phyloP scores from a whole-genome alignment of 2,888 invertebrate species.

The Coelopa pilipes region DNA sequence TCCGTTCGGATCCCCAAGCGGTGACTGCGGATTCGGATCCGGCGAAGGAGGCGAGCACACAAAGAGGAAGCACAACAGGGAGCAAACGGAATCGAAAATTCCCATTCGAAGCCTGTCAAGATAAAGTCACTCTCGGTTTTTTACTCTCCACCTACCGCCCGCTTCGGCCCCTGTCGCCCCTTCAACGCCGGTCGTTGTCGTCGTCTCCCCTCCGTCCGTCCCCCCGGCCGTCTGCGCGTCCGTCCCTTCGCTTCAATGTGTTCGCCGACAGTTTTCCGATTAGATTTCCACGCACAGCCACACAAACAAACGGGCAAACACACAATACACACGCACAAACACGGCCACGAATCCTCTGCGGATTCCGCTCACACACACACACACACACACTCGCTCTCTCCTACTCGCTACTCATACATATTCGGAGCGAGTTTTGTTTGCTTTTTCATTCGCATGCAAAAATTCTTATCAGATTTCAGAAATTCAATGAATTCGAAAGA shows the following conservation, averaged over 20 bases:
- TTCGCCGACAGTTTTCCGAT: slow-evolving; percentile 22
- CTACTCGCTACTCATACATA: no score
- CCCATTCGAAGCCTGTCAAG: slow-evolving; percentile 27
- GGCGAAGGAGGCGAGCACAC: background rate
- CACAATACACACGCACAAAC: no score
- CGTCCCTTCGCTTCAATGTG: background rate
- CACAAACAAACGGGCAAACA: background rate
- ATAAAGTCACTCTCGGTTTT: slow-evolving; percentile 27
- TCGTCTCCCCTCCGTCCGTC: no score
- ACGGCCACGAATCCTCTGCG: no score
- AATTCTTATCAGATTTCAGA: slow-evolving; percentile 23
- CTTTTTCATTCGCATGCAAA: slow-evolving; percentile 11
- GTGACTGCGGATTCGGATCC: no score
- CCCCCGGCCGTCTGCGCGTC: no score
- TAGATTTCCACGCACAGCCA: slow-evolving; percentile 14
- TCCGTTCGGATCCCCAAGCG: no score
- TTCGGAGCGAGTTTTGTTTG: background rate
- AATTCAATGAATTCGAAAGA: slow-evolving; percentile 33
- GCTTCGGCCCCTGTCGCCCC: background rate
- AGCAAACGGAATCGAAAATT: slow-evolving; percentile 11
- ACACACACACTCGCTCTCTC: no score
- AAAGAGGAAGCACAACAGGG: background rate
- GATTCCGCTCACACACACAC: no score
- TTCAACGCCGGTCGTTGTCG: background rate
- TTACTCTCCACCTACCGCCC: background rate